Evolutionary conservation across 1,140 invertebrate genomes (phyloP).

Genomic region (Conus betulinus): DNA sequence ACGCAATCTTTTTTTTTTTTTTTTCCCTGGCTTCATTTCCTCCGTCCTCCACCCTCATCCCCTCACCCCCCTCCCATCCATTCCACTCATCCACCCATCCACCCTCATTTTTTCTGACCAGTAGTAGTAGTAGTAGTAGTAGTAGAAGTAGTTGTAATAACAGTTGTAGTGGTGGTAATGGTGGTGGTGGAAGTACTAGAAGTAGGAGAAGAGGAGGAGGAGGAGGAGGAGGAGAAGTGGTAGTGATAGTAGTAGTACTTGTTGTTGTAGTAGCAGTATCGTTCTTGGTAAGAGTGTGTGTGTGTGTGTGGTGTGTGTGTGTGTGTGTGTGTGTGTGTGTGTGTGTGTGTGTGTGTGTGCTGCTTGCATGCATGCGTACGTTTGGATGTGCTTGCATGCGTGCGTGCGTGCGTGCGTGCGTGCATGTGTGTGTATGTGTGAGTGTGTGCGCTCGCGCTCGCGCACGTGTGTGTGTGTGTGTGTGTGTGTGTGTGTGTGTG

Average conservation of each 20-base stretch:
- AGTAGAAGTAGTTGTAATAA: neutral
- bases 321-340: conserved; percentile 3
- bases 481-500: conserved; percentile 17
- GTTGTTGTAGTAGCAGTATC: no score
- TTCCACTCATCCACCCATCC: no score
- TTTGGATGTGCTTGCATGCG: neutral
- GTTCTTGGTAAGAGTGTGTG: no score
- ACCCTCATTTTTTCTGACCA: neutral
- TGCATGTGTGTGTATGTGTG: neutral
- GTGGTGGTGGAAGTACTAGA: neutral
- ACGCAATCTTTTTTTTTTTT: neutral
- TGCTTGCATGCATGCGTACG: no score
- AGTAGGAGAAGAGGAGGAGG: neutral
- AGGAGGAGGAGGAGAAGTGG: neutral
- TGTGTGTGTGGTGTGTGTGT: no score
- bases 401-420: neutral
- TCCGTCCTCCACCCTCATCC: no score
- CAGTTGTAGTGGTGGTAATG: neutral
- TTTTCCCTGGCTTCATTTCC: neutral
- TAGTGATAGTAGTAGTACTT: neutral
- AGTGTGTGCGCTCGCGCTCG: neutral
- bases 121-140: neutral
- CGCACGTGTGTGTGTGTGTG: neutral
- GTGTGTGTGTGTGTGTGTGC: no score
- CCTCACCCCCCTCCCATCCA: no score